These are phyloP conservation scores for Otus scops DNA, from an alignment of 2,797 vertebrate species.

Conservation along the genomic window DNA sequence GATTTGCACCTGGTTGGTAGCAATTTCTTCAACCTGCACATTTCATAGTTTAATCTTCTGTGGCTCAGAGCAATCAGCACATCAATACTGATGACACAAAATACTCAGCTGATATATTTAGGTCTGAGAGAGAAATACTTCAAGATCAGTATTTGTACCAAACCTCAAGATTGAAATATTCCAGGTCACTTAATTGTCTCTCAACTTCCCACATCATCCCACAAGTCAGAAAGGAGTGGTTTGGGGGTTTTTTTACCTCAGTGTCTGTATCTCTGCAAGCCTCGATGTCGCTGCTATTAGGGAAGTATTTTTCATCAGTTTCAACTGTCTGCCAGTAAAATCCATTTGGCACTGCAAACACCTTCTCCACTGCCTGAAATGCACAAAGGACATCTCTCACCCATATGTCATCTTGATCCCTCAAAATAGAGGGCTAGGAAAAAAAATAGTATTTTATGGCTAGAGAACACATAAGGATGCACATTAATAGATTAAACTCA, in stretches of 20 bases:
- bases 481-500: neutral
- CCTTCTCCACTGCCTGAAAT: slow-evolving; percentile 73
- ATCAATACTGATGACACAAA: neutral
- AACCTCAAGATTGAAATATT: neutral
- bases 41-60: slow-evolving; percentile 22
- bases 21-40: neutral
- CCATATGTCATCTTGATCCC: neutral
- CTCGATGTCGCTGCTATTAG: slow-evolving; percentile 33
- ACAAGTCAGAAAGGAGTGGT: neutral
- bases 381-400: slow-evolving; percentile 1
- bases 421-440: neutral
- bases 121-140: neutral
- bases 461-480: neutral
- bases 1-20: neutral
- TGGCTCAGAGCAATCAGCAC: slow-evolving; percentile 11
- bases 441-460: neutral
- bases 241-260: slow-evolving; percentile 59
- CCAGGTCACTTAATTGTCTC: neutral
- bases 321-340: slow-evolving; percentile 82
- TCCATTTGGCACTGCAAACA: slow-evolving; percentile 67
- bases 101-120: neutral
- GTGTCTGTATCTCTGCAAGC: slow-evolving; percentile 57
- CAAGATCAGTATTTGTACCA: neutral
- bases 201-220: neutral
- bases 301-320: slow-evolving; percentile 71